Evolutionary conservation across 92 coral and sea anemone genomes (phyloP).

Genomic region (Palythoa caribaeorum): DNA sequence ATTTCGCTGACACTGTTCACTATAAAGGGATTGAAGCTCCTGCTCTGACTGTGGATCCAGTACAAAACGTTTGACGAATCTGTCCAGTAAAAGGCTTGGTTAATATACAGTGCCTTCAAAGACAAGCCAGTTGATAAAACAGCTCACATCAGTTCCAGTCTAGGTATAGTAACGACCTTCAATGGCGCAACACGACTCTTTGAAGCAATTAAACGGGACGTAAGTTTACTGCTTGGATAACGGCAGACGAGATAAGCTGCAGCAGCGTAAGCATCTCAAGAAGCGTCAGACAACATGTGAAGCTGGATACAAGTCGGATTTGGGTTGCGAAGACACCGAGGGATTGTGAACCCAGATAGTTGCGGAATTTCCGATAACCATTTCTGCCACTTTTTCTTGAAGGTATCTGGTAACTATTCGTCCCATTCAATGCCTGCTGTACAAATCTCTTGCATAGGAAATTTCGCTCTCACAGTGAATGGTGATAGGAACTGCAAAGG

Average conservation of each 20-base stretch:
- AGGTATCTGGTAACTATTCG: neutral
- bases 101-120: slow-evolving; percentile 39
- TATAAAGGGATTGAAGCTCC: too few species aligned
- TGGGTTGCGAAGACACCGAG: slow-evolving; percentile 14
- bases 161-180: slow-evolving; percentile 37
- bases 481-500: slow-evolving; percentile 62
- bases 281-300: slow-evolving; percentile 31
- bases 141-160: slow-evolving; percentile 56
- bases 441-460: slow-evolving; percentile 61
- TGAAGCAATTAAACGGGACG: slow-evolving; percentile 29
- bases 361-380: slow-evolving; percentile 49
- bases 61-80: slow-evolving; percentile 60
- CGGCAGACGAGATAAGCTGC: slow-evolving; percentile 44
- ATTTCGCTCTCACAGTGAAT: slow-evolving; percentile 57
- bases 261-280: slow-evolving; percentile 39
- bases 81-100: slow-evolving; percentile 52
- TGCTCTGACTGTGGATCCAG: slow-evolving; percentile 52
- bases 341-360: slow-evolving; percentile 12
- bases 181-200: slow-evolving; percentile 37
- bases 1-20: slow-evolving; percentile 46
- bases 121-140: slow-evolving; percentile 42
- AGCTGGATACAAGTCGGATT: neutral
- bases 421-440: slow-evolving; percentile 48
- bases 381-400: slow-evolving; percentile 1
- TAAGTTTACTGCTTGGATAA: slow-evolving; percentile 6